Evolutionary conservation across 1,140 invertebrate species (phyloP).

Genomic region (Ruditapes philippinarum): DNA sequence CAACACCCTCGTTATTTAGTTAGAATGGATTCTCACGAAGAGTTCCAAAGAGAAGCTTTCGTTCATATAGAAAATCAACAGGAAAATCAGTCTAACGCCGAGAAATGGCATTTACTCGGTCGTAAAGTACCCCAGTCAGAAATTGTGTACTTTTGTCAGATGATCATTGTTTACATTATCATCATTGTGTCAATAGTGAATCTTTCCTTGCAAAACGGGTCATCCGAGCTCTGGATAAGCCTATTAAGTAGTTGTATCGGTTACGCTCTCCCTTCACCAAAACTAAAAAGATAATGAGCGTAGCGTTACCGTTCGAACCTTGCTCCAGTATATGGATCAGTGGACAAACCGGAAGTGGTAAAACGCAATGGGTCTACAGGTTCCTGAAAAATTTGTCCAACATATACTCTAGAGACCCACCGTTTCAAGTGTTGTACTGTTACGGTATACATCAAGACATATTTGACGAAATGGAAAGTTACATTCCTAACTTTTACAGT

Average conservation of each 20-base stretch:
- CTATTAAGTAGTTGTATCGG: background rate
- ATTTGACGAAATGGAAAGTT: constrained; percentile 2
- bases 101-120: background rate
- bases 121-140: background rate
- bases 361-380: background rate
- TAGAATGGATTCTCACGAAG: too few relatives aligned
- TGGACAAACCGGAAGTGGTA: constrained; percentile 5
- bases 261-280: background rate
- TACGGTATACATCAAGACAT: constrained; percentile 20
- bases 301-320: constrained; percentile 9
- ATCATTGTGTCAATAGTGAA: constrained; percentile 9
- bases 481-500: background rate
- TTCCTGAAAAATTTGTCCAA: background rate
- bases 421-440: background rate
- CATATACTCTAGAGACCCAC: background rate
- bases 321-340: background rate
- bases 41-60: too few relatives aligned
- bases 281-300: constrained; percentile 6
- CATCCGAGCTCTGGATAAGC: background rate
- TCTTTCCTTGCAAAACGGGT: background rate
- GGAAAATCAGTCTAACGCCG: background rate
- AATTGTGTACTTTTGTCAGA: constrained; percentile 22
- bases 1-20: too few relatives aligned
- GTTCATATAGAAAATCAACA: too few relatives aligned
- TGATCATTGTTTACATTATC: constrained; percentile 14